A percentile compares a stretch with the other conserved stretches of the same genome.
phyloP scores from a whole-genome alignment of 2,113 vertebrate genomes.

The Bombycilla garrulus region DNA sequence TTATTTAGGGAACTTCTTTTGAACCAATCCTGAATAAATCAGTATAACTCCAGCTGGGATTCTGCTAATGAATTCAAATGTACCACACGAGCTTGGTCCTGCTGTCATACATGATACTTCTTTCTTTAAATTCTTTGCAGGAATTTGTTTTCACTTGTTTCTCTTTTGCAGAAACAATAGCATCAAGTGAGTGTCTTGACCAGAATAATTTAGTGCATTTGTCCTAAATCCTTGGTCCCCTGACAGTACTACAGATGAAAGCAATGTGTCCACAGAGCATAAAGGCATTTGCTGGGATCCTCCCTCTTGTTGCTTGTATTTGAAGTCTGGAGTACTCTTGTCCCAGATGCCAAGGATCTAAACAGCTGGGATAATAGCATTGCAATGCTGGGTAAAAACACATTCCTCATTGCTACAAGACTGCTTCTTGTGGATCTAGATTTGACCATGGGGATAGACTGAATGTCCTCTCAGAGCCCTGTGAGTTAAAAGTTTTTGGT shows the following conservation, averaged over 20 bases:
- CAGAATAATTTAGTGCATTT: not conserved
- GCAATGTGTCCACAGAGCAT: not conserved
- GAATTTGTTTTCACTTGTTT: not conserved
- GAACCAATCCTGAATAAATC: not conserved
- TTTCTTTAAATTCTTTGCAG: not conserved
- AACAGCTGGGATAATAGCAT: not conserved
- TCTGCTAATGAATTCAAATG: not conserved
- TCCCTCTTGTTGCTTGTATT: not conserved
- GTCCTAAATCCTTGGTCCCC: not conserved
- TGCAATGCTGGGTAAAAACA: not conserved
- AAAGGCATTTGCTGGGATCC: not conserved
- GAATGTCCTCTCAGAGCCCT: not conserved
- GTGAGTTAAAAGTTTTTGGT: not conserved
- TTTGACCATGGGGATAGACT: not conserved
- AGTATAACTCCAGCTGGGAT: not conserved
- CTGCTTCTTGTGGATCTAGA: not conserved
- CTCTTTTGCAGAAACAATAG: not conserved
- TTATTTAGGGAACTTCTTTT: not conserved
- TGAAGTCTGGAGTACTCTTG: not conserved
- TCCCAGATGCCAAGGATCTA: not conserved
- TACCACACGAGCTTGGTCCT: not conserved
- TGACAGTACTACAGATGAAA: not conserved
- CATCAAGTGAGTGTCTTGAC: not conserved
- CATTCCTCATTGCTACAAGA: not conserved
- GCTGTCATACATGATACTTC: not conserved